phyloP scores from a whole-genome alignment of 2,113 vertebrate genomes.

The Tonatia bakeri region DNA sequence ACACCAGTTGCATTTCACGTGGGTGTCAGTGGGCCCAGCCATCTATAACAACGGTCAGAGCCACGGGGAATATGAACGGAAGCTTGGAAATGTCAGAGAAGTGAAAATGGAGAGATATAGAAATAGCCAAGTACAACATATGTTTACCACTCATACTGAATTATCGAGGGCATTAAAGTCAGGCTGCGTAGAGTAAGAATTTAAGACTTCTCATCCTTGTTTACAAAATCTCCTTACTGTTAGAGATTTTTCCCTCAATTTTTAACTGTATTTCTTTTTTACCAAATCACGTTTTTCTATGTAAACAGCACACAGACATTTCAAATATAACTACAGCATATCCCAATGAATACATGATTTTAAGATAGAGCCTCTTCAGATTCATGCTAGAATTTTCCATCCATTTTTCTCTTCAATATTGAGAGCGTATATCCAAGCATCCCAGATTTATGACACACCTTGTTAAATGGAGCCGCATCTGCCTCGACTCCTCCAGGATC shows the following conservation, averaged over 20 bases:
- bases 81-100: neutral
- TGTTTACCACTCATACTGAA: neutral
- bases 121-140: neutral
- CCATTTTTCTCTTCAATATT: neutral
- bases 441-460: neutral
- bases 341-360: neutral
- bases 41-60: neutral
- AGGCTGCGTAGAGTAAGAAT: neutral
- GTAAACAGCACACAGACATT: neutral
- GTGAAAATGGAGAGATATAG: neutral
- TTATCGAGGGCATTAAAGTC: neutral
- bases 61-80: neutral
- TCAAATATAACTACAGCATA: neutral
- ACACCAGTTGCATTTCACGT: neutral
- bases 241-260: neutral
- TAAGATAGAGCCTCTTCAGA: neutral
- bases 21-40: neutral
- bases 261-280: neutral
- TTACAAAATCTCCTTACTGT: neutral
- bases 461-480: neutral
- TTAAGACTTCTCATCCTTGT: neutral
- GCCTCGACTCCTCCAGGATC: neutral
- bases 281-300: neutral
- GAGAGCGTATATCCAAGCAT: neutral
- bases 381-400: neutral